These are phyloP conservation scores for Olivierus martensii DNA, from an alignment of 1,140 invertebrate genomes.

Conservation along the genomic window DNA sequence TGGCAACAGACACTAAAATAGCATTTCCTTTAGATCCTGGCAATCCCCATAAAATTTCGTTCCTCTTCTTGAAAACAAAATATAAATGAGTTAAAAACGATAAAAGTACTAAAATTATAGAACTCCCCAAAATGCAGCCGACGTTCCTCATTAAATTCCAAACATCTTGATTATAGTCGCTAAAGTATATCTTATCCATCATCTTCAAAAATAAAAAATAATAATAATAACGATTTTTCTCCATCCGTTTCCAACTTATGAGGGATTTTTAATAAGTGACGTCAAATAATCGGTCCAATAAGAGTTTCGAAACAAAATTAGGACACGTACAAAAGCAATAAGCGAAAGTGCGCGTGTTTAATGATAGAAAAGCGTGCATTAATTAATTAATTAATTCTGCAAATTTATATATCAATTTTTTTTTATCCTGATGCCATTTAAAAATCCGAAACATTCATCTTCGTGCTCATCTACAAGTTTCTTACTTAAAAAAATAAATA, in stretches of 20 bases:
- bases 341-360: too few species aligned
- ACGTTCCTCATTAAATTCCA: neutral
- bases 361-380: too few species aligned
- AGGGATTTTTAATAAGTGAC: too few species aligned
- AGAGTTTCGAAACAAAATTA: too few species aligned
- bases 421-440: too few species aligned
- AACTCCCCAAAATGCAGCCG: neutral
- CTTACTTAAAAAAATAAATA: too few species aligned
- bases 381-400: too few species aligned
- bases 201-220: neutral
- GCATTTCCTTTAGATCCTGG: constrained; percentile 10
- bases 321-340: too few species aligned
- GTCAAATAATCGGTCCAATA: too few species aligned
- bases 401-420: too few species aligned
- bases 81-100: neutral
- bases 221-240: neutral
- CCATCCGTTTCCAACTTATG: neutral
- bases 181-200: neutral
- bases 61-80: neutral
- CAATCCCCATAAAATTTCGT: constrained; percentile 5
- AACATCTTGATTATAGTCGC: neutral
- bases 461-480: too few species aligned
- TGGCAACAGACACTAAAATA: constrained; percentile 2
- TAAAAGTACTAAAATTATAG: neutral
- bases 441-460: too few species aligned